Evolutionary conservation across 2,797 vertebrate genomes (phyloP).

Genomic region (Tenualosa ilisha): DNA sequence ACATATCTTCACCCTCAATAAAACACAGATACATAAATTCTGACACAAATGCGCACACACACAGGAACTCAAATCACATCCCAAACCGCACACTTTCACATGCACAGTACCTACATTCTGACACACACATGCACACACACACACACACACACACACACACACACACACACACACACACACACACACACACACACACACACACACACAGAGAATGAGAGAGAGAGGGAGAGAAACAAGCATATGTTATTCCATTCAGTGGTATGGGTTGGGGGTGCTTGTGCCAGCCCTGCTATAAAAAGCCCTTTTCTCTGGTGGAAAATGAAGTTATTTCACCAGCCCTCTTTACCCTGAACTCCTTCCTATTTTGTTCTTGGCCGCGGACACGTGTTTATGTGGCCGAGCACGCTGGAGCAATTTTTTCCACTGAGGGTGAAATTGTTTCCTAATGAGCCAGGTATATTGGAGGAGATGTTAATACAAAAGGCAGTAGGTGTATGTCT

Average conservation of each 20-base stretch:
- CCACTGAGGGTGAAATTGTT: constrained; percentile 50
- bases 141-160: constrained; percentile 18
- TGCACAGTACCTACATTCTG: not conserved
- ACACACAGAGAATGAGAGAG: not conserved
- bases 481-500: constrained; percentile 24
- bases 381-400: constrained; percentile 47
- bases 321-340: constrained; percentile 49
- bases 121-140: not conserved
- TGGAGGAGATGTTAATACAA: constrained; percentile 29
- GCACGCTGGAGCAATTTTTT: constrained; percentile 53
- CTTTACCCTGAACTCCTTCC: constrained; percentile 55
- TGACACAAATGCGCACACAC: not conserved
- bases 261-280: not conserved
- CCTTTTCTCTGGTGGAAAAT: constrained; percentile 61
- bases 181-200: not conserved
- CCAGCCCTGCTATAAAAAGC: constrained; percentile 50
- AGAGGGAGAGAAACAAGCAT: not conserved
- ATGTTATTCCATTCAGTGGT: constrained; percentile 16
- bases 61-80: not conserved
- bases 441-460: constrained; percentile 50
- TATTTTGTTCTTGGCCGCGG: constrained; percentile 58
- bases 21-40: not conserved
- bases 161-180: constrained; percentile 15
- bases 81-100: not conserved
- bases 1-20: not conserved